Base-by-base conservation (phyloP, 2,888 invertebrate genomes). In the Drosophila formosana region DNA sequence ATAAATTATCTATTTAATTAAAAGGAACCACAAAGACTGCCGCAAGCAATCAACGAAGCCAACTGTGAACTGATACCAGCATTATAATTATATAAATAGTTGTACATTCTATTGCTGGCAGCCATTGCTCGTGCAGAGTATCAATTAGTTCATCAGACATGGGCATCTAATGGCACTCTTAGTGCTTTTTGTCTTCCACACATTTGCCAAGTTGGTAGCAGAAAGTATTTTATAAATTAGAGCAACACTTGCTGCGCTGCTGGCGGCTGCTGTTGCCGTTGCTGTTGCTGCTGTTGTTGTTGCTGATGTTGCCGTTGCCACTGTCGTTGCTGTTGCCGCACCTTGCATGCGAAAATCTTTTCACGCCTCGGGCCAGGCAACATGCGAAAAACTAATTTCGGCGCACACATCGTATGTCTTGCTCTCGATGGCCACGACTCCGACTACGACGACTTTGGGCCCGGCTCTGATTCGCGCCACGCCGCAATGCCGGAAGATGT, bases 361-460 rank as follows among this genome's bases (percentile, higher is more conserved):
- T 84, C 83, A 87, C 88, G 84, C 84, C 84, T 81, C 72, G 61
- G 78, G 89, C 68, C 60, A 61, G 58, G 72, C 88, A 74, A 57
- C 82, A 84, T 84, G 83, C 88, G 88, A 84, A 84, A 84, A 87
- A 87, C 89, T 89, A 87, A 87, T 84, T 84, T 84, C 72, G 83
- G 83, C 77, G 88, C 89, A 84, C 83, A 84, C 88, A 66, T 89
- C 88, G 84, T 87, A 68, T 75, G 68, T 89, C 84, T 83, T 81
- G 71, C 58, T 64, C 65, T 61, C 57, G 32, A 26, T 47, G 53
- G 53, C 50, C 23, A 43, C 46, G 28, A 28, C 63, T 43, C 13
- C 4, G 30, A 5, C 50, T 41, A 25, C 41, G 55, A 25, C 37
- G 37, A 45, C 30, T 46, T 18, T 28, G 39, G 8, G 46, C n/a